Percentiles rank a stretch among this genome's conserved stretches.
These are phyloP conservation scores for Hydrophis major DNA, from an alignment of 2,797 vertebrate genomes.

Conservation along the genomic window DNA sequence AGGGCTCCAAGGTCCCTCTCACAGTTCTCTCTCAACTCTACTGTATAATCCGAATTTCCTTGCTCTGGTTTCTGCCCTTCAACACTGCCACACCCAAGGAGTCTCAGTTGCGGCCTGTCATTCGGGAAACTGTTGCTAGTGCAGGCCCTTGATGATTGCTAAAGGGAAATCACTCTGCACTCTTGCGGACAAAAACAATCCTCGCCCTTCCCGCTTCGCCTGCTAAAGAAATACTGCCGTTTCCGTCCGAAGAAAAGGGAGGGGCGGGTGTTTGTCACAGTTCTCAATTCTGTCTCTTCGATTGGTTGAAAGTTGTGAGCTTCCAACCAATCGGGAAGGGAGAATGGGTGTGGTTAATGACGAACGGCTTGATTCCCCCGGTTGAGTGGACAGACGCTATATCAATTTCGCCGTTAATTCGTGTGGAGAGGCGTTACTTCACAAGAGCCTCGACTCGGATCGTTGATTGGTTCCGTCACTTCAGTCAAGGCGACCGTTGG, in stretches of 20 bases:
- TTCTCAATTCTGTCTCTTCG: no score
- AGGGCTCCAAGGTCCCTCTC: background rate
- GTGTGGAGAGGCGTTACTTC: background rate
- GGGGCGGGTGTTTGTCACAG: background rate
- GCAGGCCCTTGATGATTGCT: background rate
- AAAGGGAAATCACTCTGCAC: background rate
- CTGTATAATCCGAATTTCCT: background rate
- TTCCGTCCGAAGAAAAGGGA: background rate
- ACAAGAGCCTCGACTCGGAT: background rate
- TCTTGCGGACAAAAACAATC: background rate
- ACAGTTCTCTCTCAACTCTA: background rate
- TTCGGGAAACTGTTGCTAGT: accelerated
- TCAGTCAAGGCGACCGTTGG: background rate
- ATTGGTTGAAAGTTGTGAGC: background rate
- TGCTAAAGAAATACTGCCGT: background rate
- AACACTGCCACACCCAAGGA: background rate
- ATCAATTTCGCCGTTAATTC: background rate
- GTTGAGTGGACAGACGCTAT: background rate
- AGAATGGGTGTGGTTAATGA: background rate
- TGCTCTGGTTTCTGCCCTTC: background rate
- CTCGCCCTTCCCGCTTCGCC: accelerated
- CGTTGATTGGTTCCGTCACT: accelerated
- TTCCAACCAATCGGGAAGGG: background rate
- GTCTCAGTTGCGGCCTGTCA: background rate
- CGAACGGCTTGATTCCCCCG: background rate